These are phyloP conservation scores for Mycalesis mineus DNA, from an alignment of 2,888 invertebrate species.

Conservation along the genomic window DNA sequence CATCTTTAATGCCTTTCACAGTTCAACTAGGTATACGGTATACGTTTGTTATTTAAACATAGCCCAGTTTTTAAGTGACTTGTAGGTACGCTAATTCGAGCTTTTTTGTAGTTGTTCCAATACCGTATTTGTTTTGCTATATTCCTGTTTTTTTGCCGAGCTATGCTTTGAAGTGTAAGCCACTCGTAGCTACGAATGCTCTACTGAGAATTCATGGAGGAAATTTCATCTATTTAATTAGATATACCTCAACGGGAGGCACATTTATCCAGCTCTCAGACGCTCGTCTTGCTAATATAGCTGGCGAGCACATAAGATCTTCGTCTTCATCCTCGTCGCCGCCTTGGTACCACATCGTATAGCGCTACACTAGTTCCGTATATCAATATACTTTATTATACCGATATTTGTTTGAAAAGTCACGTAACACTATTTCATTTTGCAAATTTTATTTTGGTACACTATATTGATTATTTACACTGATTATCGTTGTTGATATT, in stretches of 20 bases:
- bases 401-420: not conserved
- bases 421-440: not conserved
- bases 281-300: conserved; percentile 89
- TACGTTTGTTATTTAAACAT: no score
- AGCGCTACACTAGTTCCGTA: not conserved
- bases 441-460: not conserved
- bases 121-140: no score
- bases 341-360: conserved; percentile 86
- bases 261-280: conserved; percentile 94
- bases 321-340: conserved; percentile 90
- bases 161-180: no score
- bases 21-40: no score
- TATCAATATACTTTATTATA: not conserved
- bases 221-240: not conserved
- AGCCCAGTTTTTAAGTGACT: no score
- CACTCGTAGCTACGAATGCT: not conserved
- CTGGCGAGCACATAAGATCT: conserved; percentile 91
- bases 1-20: no score
- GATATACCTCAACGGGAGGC: conserved; percentile 88
- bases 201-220: not conserved
- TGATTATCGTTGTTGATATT: not conserved
- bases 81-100: no score
- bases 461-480: not conserved
- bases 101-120: no score
- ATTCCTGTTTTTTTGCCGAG: no score